Percentiles rank a stretch among this genome's conserved stretches.
Evolutionary conservation across 2,113 vertebrate genomes (phyloP).

Genomic region (Rostratula benghalensis): DNA sequence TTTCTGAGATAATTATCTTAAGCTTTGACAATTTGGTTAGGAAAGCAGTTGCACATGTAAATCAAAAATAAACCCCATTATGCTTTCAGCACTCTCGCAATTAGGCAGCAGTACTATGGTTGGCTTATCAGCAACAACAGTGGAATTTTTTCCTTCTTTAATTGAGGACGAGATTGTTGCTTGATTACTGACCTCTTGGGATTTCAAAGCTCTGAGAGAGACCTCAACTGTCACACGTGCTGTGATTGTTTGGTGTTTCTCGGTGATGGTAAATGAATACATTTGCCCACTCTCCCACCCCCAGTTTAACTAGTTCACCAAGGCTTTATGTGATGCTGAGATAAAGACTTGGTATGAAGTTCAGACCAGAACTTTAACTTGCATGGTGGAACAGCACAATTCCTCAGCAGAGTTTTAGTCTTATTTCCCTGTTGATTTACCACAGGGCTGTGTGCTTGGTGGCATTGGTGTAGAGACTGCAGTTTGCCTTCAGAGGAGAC

Average conservation of each 20-base stretch:
- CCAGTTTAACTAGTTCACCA: neutral
- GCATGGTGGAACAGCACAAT: neutral
- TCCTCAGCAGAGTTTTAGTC: neutral
- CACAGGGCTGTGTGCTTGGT: neutral
- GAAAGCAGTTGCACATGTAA: neutral
- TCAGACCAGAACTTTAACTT: neutral
- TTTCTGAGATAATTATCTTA: neutral
- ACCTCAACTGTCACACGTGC: neutral
- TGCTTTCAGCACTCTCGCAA: neutral
- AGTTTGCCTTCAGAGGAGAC: neutral
- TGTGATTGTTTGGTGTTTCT: neutral
- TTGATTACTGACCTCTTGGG: neutral
- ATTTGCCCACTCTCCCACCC: neutral
- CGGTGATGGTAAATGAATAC: neutral
- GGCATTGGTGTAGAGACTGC: neutral
- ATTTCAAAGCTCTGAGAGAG: constrained; percentile 1
- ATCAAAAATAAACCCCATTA: neutral
- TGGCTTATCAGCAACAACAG: constrained; percentile 30
- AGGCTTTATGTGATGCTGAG: neutral
- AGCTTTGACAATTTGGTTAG: neutral
- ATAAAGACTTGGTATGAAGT: neutral
- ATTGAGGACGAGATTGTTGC: neutral
- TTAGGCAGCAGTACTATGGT: neutral
- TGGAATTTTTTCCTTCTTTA: neutral
- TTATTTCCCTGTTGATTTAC: neutral